phyloP scores from a whole-genome alignment of 1,140 invertebrate genomes.

The Ptiloglossa arizonensis region DNA sequence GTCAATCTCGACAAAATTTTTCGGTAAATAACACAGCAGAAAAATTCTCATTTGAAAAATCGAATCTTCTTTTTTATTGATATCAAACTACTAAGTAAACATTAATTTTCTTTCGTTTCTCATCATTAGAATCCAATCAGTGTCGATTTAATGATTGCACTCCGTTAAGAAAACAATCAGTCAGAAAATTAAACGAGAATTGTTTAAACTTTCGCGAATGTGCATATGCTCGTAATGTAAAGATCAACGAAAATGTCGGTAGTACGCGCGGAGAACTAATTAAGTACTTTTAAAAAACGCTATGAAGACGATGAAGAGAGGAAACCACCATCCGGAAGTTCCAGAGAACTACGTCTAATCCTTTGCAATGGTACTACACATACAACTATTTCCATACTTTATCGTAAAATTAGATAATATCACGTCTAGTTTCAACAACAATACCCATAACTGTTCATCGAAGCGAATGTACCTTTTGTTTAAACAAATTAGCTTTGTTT shows the following conservation, averaged over 20 bases:
- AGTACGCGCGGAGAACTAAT: neutral
- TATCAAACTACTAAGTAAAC: too few species aligned
- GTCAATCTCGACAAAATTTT: too few species aligned
- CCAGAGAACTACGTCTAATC: conserved; percentile 3
- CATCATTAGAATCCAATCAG: too few species aligned
- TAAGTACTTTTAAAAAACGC: neutral
- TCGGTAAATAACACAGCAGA: too few species aligned
- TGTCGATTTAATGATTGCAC: too few species aligned
- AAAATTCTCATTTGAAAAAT: too few species aligned
- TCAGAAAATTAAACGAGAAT: too few species aligned
- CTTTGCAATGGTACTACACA: neutral
- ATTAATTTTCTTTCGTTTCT: too few species aligned
- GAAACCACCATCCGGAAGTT: conserved; percentile 20
- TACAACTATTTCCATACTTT: neutral
- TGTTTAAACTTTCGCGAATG: too few species aligned
- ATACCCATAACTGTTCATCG: neutral
- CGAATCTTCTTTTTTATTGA: too few species aligned
- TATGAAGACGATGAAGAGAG: neutral
- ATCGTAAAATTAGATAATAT: conserved; percentile 38
- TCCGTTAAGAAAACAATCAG: too few species aligned
- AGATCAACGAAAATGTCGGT: neutral
- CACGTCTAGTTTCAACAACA: neutral
- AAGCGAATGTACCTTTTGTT: conserved; percentile 3
- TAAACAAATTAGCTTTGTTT: neutral
- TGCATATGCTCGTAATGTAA: too few species aligned